Evolutionary conservation across 2,113 vertebrate species (phyloP).

Genomic region (Syngnathus typhle): DNA sequence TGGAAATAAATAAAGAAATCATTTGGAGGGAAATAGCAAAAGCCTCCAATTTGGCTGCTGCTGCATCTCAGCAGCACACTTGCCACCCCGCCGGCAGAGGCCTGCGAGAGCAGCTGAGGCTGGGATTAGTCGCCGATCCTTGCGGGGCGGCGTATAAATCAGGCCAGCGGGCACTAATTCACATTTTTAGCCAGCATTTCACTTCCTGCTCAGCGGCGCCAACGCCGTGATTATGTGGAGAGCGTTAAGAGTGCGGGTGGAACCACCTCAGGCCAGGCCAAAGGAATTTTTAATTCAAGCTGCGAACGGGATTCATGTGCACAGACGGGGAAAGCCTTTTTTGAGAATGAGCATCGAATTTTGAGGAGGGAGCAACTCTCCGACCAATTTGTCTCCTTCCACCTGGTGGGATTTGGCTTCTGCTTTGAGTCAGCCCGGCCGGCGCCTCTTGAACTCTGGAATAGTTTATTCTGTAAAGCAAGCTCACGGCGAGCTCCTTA

Average conservation of each 20-base stretch:
- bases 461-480: conserved; percentile 3
- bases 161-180: conserved; percentile 5
- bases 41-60: conserved; percentile 6
- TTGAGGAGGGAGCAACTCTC: background rate
- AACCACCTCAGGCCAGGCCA: background rate
- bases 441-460: conserved; percentile 1
- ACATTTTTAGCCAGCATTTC: conserved; percentile 3
- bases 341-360: too few relatives aligned
- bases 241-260: background rate
- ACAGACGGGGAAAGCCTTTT: background rate
- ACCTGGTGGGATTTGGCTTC: background rate
- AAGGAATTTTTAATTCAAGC: background rate
- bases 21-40: background rate
- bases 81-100: background rate
- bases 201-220: conserved; percentile 1
- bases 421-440: background rate
- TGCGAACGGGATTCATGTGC: background rate
- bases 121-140: background rate
- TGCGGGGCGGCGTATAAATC: background rate
- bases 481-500: background rate
- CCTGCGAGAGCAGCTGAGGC: background rate
- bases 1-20: background rate
- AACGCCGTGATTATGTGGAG: background rate
- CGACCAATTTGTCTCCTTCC: background rate
- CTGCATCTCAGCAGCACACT: conserved; percentile 3